Percentiles rank a stretch among this genome's conserved stretches.
Evolutionary conservation across 2,113 vertebrate genomes (phyloP).

Genomic region (Jaculus jaculus): DNA sequence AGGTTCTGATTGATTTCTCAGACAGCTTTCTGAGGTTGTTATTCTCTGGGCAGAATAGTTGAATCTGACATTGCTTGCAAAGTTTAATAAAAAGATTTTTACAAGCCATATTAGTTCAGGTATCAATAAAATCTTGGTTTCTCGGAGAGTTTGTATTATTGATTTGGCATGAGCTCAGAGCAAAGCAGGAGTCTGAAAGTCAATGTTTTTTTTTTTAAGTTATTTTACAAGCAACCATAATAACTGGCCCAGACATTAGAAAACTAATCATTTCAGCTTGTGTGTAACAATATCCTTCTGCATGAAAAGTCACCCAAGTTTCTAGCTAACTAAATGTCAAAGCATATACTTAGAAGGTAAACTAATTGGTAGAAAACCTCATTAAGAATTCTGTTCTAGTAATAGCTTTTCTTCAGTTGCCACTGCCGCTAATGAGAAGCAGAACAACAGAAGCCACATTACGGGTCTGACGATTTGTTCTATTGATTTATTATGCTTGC

Average conservation of each 20-base stretch:
- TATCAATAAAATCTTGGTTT: slow-evolving; percentile 75
- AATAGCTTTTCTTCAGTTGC: slow-evolving; percentile 82
- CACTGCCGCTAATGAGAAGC: slow-evolving; percentile 82
- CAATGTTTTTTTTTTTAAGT: slow-evolving; percentile 64
- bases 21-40: slow-evolving; percentile 50
- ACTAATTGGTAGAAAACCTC: slow-evolving; percentile 82
- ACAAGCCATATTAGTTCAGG: slow-evolving; percentile 67
- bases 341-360: slow-evolving; percentile 75
- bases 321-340: slow-evolving; percentile 68
- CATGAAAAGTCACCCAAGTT: slow-evolving; percentile 54
- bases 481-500: slow-evolving; percentile 82
- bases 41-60: slow-evolving; percentile 47
- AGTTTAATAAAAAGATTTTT: slow-evolving; percentile 70
- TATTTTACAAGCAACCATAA: slow-evolving; percentile 15
- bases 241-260: slow-evolving; percentile 39
- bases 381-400: slow-evolving; percentile 80
- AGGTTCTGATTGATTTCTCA: slow-evolving; percentile 54
- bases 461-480: slow-evolving; percentile 81
- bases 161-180: slow-evolving; percentile 70
- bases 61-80: slow-evolving; percentile 63
- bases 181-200: slow-evolving; percentile 68
- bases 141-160: slow-evolving; percentile 51
- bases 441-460: slow-evolving; percentile 79
- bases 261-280: slow-evolving; percentile 42
- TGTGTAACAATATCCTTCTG: slow-evolving; percentile 51